Base-by-base conservation (phyloP, 2,113 vertebrate genomes). In the Sinosuthora webbiana region DNA sequence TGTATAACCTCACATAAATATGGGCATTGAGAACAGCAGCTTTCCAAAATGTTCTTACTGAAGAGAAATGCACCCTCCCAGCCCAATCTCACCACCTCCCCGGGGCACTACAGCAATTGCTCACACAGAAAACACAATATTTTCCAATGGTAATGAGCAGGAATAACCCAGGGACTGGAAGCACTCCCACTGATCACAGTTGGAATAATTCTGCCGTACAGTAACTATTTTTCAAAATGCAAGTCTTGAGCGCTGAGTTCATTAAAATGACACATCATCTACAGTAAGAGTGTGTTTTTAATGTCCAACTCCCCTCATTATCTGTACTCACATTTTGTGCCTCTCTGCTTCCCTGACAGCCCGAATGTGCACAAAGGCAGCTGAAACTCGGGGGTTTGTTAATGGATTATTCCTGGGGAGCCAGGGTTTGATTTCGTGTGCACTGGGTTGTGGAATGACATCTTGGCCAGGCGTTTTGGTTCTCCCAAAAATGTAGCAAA, bases 91-190 rank as follows among this genome's bases (percentile, higher is more conserved):
- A 37, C 8, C 22, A 24, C 89, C 83, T 93, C 93, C 94, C 93
- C 80, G 87, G 78, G 93, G 95, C 91, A 88, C 85, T 80, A 53
- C 84, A 94, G 91, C 93, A 93, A 95, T 73, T 83, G 89, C 82
- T 90, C 60, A 59, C 25, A 88, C 20, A 75, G 82, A 93, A 94
- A 95, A 95, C 87, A 88, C 53, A 81, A 87, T 91, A 96, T 94
- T 95, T 95, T 93, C 84, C 76, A 89, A 76, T 76, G 94, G 74
- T 96, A 97, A 95, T 96, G 84, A 95, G 94, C 87, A 96, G 57
- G 95, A 95, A 85, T 90, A 94, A 93, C 78, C 55, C 84, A 65
- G 68, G 75, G 84, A 84, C 87, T 89, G 84, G 90, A 89, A 95
- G 90, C 78, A 59, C 65, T 89, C 74, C 78, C 71, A 62, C 57